Percentiles rank a stretch among this genome's conserved stretches.
phyloP scores from a whole-genome alignment of 2,888 invertebrate species.

The Amaurobius ferox region DNA sequence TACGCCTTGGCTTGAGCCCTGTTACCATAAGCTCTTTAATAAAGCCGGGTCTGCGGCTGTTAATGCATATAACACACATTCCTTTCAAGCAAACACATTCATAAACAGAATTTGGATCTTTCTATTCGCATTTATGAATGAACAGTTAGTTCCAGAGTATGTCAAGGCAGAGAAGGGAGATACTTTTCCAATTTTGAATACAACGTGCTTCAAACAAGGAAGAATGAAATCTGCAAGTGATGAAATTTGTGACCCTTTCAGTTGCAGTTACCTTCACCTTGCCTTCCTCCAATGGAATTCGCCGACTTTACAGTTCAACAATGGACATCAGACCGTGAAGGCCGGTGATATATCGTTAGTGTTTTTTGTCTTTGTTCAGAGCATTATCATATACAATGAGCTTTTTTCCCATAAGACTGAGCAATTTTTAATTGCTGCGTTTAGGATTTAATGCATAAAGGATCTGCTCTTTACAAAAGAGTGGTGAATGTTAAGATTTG shows the following conservation, averaged over 20 bases:
- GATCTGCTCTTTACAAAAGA: too few relatives aligned
- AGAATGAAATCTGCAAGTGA: conserved; percentile 7
- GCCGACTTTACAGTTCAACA: conserved; percentile 31
- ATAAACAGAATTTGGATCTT: too few relatives aligned
- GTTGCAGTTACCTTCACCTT: conserved; percentile 44
- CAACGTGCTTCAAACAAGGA: conserved; percentile 14
- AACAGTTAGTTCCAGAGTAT: neutral
- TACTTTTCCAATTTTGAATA: conserved; percentile 11
- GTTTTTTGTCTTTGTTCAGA: neutral
- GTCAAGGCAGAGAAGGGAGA: conserved; percentile 34
- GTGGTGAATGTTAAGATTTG: too few relatives aligned
- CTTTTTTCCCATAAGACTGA: neutral
- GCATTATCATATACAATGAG: too few relatives aligned
- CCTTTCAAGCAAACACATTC: too few relatives aligned
- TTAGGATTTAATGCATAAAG: neutral
- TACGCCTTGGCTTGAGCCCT: too few relatives aligned
- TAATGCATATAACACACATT: too few relatives aligned
- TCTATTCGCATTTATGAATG: neutral
- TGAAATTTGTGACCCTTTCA: conserved; percentile 20
- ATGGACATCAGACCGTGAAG: conserved; percentile 53
- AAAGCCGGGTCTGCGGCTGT: too few relatives aligned
- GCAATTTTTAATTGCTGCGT: neutral
- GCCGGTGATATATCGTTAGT: conserved; percentile 5
- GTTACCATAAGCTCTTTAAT: too few relatives aligned
- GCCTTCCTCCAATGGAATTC: conserved; percentile 34